A percentile compares a stretch with the other conserved stretches of the same genome.
phyloP scores from a whole-genome alignment of 1,140 invertebrate species.

The Drosophila kurseongensis region DNA sequence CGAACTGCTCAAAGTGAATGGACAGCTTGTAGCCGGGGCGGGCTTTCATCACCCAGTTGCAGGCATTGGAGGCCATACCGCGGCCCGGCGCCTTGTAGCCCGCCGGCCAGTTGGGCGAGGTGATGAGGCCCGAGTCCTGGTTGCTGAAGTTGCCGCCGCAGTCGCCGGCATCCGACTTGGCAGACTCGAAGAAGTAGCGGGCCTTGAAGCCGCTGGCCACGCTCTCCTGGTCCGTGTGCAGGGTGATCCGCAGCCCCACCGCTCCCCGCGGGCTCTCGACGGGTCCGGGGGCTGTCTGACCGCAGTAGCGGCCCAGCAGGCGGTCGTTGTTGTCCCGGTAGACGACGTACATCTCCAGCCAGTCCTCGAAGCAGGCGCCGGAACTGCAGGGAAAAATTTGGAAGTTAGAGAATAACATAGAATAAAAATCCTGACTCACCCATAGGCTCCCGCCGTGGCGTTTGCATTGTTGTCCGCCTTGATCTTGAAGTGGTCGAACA shows the following conservation, averaged over 20 bases:
- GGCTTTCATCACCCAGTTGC: constrained; percentile 96
- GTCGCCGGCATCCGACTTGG: constrained; percentile 95
- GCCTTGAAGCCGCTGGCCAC: constrained; percentile 96
- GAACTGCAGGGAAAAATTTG: constrained; percentile 84
- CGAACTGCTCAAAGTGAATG: constrained; percentile 94
- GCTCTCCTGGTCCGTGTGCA: constrained; percentile 92
- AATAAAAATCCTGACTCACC: constrained; percentile 82
- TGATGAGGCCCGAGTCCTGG: constrained; percentile 92
- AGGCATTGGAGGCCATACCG: constrained; percentile 91
- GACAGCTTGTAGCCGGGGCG: constrained; percentile 92
- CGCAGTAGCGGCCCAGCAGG: constrained; percentile 94
- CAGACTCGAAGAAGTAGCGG: constrained; percentile 93
- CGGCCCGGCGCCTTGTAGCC: constrained; percentile 92
- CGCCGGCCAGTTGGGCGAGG: constrained; percentile 94
- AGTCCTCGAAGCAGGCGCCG: constrained; percentile 94
- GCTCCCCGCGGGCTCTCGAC: constrained; percentile 95
- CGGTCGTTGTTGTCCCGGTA: constrained; percentile 92
- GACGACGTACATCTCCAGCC: constrained; percentile 96
- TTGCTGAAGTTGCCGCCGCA: constrained; percentile 96
- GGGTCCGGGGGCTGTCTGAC: constrained; percentile 93
- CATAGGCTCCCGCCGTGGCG: constrained; percentile 87
- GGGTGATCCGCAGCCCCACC: constrained; percentile 91
- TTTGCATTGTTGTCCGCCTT: constrained; percentile 88
- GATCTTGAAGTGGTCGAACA: constrained; percentile 97
- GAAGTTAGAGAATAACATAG: neutral